phyloP scores from a whole-genome alignment of 1,140 invertebrate genomes.

The Olivierus martensii region DNA sequence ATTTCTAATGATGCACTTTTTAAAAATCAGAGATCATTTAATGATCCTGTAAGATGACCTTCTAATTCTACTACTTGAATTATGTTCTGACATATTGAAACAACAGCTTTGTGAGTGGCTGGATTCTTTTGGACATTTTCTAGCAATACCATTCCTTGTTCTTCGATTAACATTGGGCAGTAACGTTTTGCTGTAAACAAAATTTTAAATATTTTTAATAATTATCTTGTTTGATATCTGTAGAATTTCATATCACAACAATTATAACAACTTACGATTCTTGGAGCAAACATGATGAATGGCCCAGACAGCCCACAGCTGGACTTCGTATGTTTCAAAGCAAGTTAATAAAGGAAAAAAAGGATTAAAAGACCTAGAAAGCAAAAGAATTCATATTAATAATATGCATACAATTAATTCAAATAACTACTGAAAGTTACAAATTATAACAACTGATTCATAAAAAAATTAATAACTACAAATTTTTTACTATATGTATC shows the following conservation, averaged over 20 bases:
- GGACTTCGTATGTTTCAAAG: constrained; percentile 45
- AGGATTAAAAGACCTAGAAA: constrained; percentile 48
- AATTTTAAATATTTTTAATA: neutral
- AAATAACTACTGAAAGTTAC: no score
- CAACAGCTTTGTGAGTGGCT: constrained; percentile 5
- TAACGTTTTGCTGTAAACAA: constrained; percentile 49
- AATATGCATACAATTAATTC: no score
- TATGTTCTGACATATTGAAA: constrained; percentile 13
- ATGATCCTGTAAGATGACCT: no score
- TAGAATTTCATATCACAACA: no score
- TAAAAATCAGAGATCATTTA: no score
- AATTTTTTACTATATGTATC: no score
- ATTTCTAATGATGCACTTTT: no score
- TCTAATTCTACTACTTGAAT: constrained; percentile 5
- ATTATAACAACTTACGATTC: constrained; percentile 39
- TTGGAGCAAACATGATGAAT: constrained; percentile 68
- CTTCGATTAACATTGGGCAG: constrained; percentile 51
- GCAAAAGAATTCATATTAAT: neutral
- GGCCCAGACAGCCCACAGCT: constrained; percentile 70
- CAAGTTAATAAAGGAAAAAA: constrained; percentile 53
- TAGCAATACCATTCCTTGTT: constrained; percentile 44
- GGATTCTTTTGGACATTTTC: constrained; percentile 27
- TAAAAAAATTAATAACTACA: no score
- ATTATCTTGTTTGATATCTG: neutral
- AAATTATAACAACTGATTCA: no score